A percentile compares a stretch with the other conserved stretches of the same genome.
phyloP scores from a whole-genome alignment of 2,888 invertebrate species.

The Bellardia pandia region DNA sequence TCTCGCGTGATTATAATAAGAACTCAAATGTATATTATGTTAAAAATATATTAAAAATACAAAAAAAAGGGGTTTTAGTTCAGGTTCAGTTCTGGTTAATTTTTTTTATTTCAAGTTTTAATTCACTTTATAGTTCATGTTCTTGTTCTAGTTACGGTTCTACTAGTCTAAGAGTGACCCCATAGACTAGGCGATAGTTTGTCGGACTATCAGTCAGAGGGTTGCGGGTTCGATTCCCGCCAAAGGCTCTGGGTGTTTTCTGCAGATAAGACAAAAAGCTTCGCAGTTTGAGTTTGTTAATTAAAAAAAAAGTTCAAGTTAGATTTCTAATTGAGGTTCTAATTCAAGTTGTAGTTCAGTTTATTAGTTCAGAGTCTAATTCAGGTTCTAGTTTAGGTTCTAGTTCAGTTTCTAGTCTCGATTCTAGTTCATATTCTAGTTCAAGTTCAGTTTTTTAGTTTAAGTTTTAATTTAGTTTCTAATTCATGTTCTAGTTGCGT shows the following conservation, averaged over 20 bases:
- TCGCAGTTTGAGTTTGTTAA: too few species aligned
- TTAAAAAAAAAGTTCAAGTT: too few species aligned
- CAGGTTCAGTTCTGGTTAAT: conserved; percentile 1
- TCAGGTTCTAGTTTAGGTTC: background rate
- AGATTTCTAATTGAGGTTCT: background rate
- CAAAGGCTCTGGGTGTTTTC: too few species aligned
- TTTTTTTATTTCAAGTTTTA: conserved; percentile 4
- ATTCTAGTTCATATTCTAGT: background rate
- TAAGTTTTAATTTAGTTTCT: background rate
- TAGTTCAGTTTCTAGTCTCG: background rate
- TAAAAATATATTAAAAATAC: too few species aligned
- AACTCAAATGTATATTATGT: too few species aligned
- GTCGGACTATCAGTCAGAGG: too few species aligned
- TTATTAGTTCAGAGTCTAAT: too few species aligned
- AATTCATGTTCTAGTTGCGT: background rate
- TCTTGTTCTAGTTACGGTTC: conserved; percentile 4
- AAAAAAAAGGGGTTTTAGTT: background rate
- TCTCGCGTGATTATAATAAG: too few species aligned
- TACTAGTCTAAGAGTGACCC: too few species aligned
- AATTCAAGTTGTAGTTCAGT: background rate
- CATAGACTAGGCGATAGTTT: too few species aligned
- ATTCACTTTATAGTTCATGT: background rate
- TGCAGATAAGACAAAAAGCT: too few species aligned
- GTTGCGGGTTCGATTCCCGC: too few species aligned
- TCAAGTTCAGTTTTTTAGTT: conserved; percentile 1